Percentiles rank a stretch among this genome's conserved stretches.
Evolutionary conservation across 1,140 invertebrate genomes (phyloP).

Genomic region (Meteorus sp.): DNA sequence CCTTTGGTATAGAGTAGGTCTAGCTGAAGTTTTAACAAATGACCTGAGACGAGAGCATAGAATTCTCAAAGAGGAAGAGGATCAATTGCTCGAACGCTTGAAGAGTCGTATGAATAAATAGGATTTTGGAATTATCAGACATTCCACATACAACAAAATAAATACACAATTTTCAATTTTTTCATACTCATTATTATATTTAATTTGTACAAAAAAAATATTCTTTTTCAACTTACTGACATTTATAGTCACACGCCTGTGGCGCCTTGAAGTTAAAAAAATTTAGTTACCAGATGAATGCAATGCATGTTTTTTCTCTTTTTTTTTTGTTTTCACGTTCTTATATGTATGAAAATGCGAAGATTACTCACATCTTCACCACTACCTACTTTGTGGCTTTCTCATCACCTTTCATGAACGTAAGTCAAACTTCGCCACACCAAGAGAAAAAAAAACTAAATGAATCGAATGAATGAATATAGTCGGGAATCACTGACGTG

Average conservation of each 20-base stretch:
- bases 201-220: slow-evolving; percentile 20
- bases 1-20: slow-evolving; percentile 35
- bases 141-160: too few species aligned
- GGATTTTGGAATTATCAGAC: too few species aligned
- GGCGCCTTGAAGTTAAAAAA: not conserved
- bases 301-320: not conserved
- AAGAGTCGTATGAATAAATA: slow-evolving; percentile 22
- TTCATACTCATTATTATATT: slow-evolving; percentile 1
- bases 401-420: not conserved
- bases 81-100: slow-evolving; percentile 25
- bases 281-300: too few species aligned
- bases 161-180: too few species aligned
- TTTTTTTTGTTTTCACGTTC: too few species aligned
- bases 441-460: too few species aligned
- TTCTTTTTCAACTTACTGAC: too few species aligned
- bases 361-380: not conserved
- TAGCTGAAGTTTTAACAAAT: slow-evolving; percentile 11
- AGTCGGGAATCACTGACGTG: slow-evolving; percentile 31
- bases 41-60: slow-evolving; percentile 28
- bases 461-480: not conserved
- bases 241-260: too few species aligned
- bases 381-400: not conserved
- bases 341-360: not conserved
- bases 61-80: slow-evolving; percentile 22
- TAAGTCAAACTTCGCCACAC: too few species aligned